Conservation (phyloP, 1,140 invertebrate species). For the Drosophila takahashii region DNA sequence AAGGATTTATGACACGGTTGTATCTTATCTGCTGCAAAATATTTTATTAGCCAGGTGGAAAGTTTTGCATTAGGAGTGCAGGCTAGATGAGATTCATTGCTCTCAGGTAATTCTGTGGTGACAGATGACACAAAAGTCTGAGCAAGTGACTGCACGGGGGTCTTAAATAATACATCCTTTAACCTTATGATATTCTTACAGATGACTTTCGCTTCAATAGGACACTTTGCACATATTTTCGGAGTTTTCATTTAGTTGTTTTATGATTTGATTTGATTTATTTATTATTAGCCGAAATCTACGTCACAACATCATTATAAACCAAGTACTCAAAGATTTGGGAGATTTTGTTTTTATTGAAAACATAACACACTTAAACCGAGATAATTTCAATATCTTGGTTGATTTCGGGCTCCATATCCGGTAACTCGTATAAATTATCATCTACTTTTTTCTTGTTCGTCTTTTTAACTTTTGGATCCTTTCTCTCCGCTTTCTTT, state of each 20-base stretch:
- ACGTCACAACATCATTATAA: background rate
- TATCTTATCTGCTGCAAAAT: slow-evolving; percentile 10
- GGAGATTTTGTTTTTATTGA: background rate
- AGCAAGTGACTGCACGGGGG: background rate
- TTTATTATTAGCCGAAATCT: no score
- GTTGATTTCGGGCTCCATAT: background rate
- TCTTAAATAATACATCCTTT: no score
- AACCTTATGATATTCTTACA: no score
- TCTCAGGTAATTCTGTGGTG: background rate
- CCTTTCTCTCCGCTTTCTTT: background rate
- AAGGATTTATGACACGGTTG: slow-evolving; percentile 16
- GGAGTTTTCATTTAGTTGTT: no score
- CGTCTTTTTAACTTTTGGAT: background rate
- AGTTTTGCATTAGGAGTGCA: slow-evolving; percentile 21
- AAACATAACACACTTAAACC: background rate
- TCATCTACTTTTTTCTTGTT: background rate
- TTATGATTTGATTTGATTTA: no score
- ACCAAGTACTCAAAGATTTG: background rate
- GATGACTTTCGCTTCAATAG: no score
- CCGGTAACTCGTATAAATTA: background rate
- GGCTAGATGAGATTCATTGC: background rate
- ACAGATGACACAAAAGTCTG: background rate
- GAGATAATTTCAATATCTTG: slow-evolving; percentile 3
- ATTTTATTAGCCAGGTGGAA: slow-evolving; percentile 6
- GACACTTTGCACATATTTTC: no score